These are phyloP conservation scores for Clistopyga incitator DNA, from an alignment of 2,888 invertebrate species.

Conservation along the genomic window DNA sequence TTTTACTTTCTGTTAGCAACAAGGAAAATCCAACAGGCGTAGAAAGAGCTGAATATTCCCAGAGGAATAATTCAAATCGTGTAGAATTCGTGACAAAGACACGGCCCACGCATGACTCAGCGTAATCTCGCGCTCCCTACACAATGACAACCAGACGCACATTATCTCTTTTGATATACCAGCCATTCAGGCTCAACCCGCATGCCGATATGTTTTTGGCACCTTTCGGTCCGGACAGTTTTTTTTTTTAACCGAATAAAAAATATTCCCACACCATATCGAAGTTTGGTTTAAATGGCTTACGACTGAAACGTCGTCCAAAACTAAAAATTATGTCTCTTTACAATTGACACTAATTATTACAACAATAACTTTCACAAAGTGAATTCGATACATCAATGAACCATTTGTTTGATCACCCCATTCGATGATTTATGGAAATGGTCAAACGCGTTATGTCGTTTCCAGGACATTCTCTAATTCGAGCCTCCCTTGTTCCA, in stretches of 20 bases:
- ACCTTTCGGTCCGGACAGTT: conserved; percentile 20
- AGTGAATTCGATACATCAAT: background rate
- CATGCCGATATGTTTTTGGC: conserved; percentile 37
- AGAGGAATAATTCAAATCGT: conserved; percentile 35
- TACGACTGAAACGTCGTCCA: background rate
- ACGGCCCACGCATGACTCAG: conserved; percentile 73
- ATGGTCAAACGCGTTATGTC: background rate
- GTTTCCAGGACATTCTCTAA: conserved; percentile 9
- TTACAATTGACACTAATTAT: background rate
- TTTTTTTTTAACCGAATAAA: conserved; percentile 16
- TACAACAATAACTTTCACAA: background rate
- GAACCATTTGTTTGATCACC: background rate
- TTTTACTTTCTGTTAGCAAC: conserved; percentile 40
- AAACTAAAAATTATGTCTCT: background rate
- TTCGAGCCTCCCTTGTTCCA: background rate
- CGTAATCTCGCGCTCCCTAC: conserved; percentile 58
- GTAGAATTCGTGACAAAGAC: conserved; percentile 70
- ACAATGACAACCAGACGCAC: conserved; percentile 46
- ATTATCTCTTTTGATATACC: conserved; percentile 74
- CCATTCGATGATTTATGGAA: conserved; percentile 16
- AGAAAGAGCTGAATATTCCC: background rate
- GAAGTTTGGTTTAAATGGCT: conserved; percentile 23
- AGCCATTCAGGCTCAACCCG: conserved; percentile 40
- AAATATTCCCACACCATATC: conserved; percentile 21
- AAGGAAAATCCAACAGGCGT: conserved; percentile 39